A percentile compares a stretch with the other conserved stretches of the same genome.
These are phyloP conservation scores for Lynx canadensis DNA, from an alignment of 2,113 vertebrate species.

Conservation along the genomic window DNA sequence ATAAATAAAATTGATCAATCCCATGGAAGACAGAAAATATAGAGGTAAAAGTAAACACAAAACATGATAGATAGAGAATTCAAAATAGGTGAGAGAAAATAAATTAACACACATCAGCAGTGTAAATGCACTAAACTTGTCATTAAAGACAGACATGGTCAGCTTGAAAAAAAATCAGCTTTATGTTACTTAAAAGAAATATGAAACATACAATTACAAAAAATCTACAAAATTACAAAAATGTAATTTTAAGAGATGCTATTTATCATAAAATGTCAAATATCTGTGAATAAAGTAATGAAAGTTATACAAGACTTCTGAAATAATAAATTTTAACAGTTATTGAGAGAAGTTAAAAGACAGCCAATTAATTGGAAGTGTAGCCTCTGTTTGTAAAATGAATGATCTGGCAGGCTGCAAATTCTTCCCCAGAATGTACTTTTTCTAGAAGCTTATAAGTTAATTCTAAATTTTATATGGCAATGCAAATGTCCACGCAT, in stretches of 20 bases:
- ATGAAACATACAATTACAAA: neutral
- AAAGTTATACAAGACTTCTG: neutral
- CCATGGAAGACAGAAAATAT: neutral
- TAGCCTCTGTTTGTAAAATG: neutral
- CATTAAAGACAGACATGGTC: neutral
- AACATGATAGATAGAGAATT: neutral
- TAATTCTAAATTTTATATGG: neutral
- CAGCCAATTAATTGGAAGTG: neutral
- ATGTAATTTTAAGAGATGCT: neutral
- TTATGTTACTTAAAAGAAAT: neutral
- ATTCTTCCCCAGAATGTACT: neutral
- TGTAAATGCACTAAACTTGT: neutral
- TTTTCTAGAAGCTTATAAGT: neutral
- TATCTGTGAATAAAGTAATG: neutral
- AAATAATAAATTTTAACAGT: neutral
- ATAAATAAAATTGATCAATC: slow-evolving; percentile 4
- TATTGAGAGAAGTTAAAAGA: neutral
- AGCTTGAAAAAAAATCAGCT: neutral
- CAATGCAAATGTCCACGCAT: neutral
- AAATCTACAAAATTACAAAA: neutral
- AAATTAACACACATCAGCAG: neutral
- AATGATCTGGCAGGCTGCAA: neutral
- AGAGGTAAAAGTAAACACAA: neutral
- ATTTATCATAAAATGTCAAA: neutral
- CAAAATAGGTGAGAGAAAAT: neutral